Base-by-base conservation (phyloP, 2,797 vertebrate species). In the Sphaeramia orbicularis region DNA sequence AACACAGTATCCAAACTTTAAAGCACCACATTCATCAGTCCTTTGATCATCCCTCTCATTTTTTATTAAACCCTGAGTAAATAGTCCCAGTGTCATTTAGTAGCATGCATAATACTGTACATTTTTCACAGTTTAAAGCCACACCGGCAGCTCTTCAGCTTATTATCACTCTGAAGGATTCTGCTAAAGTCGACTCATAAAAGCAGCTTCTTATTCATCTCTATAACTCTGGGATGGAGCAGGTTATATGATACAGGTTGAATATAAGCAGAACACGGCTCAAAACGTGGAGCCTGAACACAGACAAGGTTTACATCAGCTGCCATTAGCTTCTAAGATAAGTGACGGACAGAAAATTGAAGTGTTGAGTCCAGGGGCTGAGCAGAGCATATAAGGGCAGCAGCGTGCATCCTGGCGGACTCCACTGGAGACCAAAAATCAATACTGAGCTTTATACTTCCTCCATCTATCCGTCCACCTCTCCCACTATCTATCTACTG, bases 361-460 rank as follows among this genome's bases (percentile, higher is more conserved):
- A 65, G 77, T 43, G 53, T 75, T 85, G 49, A n/a, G 70, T 65
- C 54, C 37, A 21, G 62, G n/a, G 69, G 60, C 70, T 52, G 63
- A 86, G 76, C 71, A 15, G 76, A 71, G 76, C 61, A 48, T 59
- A 76, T 45, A 48, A 71, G 74, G 73, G 82, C 78, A 76, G 78
- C 80, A 19, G 40, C 4, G 32, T 30, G 64, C 82, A 82, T 85
- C 83, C 83, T 84, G 78, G 76, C 52, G 10, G 76, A 80, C 86
- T 82, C 68, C 75, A 83, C 78, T 84, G 68, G 82, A 90, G 88
- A 89, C 67, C 68, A 71, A 71, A 88, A 91, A 92, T 92, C 91
- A 89, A 91, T 92, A 89, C 59, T 30, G 70, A 2, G 76, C 75
- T 91, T 89, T 83, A 85, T 83, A 81, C 86, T 89, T 83, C 87